Conservation (phyloP, 2,888 invertebrate species). For the Helicoverpa assulta region DNA sequence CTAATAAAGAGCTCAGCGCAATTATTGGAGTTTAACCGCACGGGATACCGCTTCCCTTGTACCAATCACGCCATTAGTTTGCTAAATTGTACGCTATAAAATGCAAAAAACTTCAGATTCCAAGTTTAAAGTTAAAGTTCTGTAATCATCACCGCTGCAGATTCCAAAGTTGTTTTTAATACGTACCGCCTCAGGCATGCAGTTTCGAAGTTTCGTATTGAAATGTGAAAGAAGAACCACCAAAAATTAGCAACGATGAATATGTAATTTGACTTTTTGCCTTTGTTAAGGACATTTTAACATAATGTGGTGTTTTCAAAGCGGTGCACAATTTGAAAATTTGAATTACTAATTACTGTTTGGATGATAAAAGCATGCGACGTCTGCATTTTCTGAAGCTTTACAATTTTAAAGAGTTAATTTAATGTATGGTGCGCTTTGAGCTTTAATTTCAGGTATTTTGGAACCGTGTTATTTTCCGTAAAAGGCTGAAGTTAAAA, state of each 20-base stretch:
- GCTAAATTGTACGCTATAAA: conserved; percentile 82
- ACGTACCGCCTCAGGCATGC: conserved; percentile 59
- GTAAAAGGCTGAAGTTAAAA: neutral
- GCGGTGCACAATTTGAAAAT: conserved; percentile 48
- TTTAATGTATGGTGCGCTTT: conserved; percentile 15
- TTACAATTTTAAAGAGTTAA: conserved; percentile 26
- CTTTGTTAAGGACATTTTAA: conserved; percentile 50
- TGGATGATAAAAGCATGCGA: conserved; percentile 30
- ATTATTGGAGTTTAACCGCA: conserved; percentile 74
- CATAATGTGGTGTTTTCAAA: conserved; percentile 55
- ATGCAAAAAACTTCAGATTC: conserved; percentile 79
- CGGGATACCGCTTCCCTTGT: conserved; percentile 67
- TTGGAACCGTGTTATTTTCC: conserved; percentile 3
- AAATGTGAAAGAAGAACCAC: conserved; percentile 40
- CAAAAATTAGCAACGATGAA: conserved; percentile 45
- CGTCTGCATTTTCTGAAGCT: conserved; percentile 21
- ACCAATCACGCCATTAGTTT: conserved; percentile 78
- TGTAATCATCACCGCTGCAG: conserved; percentile 61
- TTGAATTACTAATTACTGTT: conserved; percentile 55
- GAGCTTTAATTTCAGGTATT: conserved; percentile 3
- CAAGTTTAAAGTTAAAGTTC: conserved; percentile 63
- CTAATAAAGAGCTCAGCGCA: conserved; percentile 70
- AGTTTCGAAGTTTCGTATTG: conserved; percentile 52
- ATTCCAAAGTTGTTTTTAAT: conserved; percentile 64
- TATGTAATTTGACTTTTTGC: conserved; percentile 50